Base-by-base conservation (phyloP, 2,888 invertebrate species). In the Pecten maximus region DNA sequence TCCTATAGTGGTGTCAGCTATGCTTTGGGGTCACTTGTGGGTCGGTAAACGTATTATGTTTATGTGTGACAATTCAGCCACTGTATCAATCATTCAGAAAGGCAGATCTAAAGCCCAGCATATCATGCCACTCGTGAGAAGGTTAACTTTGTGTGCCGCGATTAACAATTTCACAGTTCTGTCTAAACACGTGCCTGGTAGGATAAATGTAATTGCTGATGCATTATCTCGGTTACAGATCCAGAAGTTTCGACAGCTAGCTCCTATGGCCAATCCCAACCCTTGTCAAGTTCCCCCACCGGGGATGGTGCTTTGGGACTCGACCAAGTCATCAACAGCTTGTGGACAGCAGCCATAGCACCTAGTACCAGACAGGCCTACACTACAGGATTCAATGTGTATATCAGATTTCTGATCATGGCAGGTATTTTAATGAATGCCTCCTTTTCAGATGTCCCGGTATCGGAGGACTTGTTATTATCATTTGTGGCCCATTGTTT, bases 1-100 rank as follows among this genome's bases (percentile, higher is more conserved):
- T 40, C 91, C 92, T 19, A 91, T 92, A 23, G 92, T 92, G 0
- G 91, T 90, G 39, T 87, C 91, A 39, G 40, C 91, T 40, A 48
- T 91, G 0, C 40, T 90, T 4, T 91, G 91, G 91, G 90, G 90
- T 15, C 50, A 91, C 2, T 2, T 35, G 40, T 90, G 92, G 92
- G 35, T n/a, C 0, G 88, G 87, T 28, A 74, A 88, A 54, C 48
- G 89, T n/a, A 91, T 92, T 19, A 28, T 91, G 23, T 90, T 91
- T 23, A 28, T 87, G 19, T 91, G 92, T 89, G 92, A 92, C 48
- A 92, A 92, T 87, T 40, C n/a, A 16, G 89, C 92, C 3, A 74
- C 90, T 15, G 90, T 90, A 2, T 48, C 87, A 12, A 92, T 92
- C 44, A 48, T 91, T 23, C 88, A 91, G 23, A 91, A 91, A 86